phyloP scores from a whole-genome alignment of 2,888 invertebrate genomes.

The Cheilosia pagana region DNA sequence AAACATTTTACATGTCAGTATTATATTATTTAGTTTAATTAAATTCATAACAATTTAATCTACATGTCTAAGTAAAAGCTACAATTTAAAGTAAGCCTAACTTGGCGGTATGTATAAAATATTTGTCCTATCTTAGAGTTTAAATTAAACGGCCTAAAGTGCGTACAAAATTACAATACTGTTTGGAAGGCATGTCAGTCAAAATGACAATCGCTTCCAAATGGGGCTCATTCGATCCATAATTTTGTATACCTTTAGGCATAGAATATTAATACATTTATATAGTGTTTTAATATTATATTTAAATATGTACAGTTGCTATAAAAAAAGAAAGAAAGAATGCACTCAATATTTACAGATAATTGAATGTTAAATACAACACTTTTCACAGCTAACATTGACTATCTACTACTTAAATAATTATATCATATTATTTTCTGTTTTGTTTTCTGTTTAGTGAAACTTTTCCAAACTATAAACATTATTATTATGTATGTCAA shows the following conservation, averaged over 20 bases:
- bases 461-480: constrained; percentile 33
- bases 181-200: constrained; percentile 61
- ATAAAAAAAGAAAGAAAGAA: constrained; percentile 47
- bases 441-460: not conserved
- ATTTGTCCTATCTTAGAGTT: constrained; percentile 45
- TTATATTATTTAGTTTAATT: constrained; percentile 7
- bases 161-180: constrained; percentile 69
- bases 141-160: constrained; percentile 37
- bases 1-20: constrained; percentile 43
- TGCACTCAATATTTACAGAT: constrained; percentile 60
- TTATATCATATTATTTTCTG: not conserved
- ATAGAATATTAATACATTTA: not conserved
- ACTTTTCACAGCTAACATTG: constrained; percentile 66
- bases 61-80: constrained; percentile 34
- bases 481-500: too few species aligned
- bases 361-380: constrained; percentile 63
- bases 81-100: constrained; percentile 30
- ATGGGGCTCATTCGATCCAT: constrained; percentile 68
- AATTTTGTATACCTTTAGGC: constrained; percentile 68
- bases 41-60: constrained; percentile 11
- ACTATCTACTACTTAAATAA: constrained; percentile 52
- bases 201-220: constrained; percentile 59
- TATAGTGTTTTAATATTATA: not conserved
- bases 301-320: constrained; percentile 20
- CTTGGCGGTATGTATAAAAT: constrained; percentile 70